These are phyloP conservation scores for Odontomachus brunneus DNA, from an alignment of 1,140 invertebrate species.

Conservation along the genomic window DNA sequence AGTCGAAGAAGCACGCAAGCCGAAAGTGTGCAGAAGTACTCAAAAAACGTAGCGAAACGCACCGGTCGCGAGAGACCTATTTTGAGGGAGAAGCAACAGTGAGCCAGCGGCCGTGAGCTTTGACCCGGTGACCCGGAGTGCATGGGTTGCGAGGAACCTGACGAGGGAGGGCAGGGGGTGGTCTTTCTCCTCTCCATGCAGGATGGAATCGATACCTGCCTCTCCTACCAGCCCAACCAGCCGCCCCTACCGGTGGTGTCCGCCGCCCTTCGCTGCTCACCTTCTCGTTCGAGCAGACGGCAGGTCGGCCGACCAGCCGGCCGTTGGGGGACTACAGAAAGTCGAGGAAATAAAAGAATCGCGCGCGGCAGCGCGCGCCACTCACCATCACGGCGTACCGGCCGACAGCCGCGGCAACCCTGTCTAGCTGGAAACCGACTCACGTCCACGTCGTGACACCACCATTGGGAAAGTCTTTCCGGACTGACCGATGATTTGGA, in stretches of 20 bases:
- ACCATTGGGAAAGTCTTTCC: too few species aligned
- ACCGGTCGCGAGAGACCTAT: constrained; percentile 37
- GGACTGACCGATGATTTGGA: too few species aligned
- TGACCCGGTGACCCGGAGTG: constrained; percentile 84
- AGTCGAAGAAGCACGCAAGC: background rate
- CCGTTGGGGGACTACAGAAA: constrained; percentile 29
- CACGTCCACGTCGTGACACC: too few species aligned
- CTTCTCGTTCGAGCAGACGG: constrained; percentile 64
- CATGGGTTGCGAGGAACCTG: constrained; percentile 71
- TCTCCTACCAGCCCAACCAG: constrained; percentile 78
- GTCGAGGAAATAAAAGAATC: constrained; percentile 62
- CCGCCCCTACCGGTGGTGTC: constrained; percentile 57
- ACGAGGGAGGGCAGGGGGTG: constrained; percentile 46
- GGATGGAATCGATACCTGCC: constrained; percentile 82
- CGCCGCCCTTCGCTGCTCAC: constrained; percentile 47
- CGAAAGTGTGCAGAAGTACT: background rate
- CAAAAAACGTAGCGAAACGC: constrained; percentile 8
- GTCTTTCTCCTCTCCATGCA: constrained; percentile 76
- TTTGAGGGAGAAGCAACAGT: constrained; percentile 80
- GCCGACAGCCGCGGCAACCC: constrained; percentile 43
- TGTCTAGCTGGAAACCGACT: background rate
- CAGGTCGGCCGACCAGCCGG: constrained; percentile 39
- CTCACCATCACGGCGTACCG: constrained; percentile 9
- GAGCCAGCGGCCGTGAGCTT: constrained; percentile 83
- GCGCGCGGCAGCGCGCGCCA: constrained; percentile 52